These are phyloP conservation scores for Axis porcinus DNA, from an alignment of 2,113 vertebrate species.

Conservation along the genomic window DNA sequence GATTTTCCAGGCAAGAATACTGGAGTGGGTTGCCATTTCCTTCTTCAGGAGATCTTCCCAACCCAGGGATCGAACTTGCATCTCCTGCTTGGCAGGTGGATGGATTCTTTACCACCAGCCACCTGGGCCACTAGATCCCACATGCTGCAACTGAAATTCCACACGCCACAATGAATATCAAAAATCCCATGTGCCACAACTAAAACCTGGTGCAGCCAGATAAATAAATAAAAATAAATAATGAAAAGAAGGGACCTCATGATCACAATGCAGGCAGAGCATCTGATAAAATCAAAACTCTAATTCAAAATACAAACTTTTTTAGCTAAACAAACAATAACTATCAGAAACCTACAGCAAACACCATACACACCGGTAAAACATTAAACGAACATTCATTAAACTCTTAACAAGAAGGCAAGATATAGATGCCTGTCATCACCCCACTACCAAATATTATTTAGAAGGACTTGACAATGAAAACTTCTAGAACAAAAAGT, in stretches of 20 bases:
- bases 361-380: neutral
- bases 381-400: neutral
- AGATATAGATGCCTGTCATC: neutral
- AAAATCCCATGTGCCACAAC: rapidly evolving
- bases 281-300: neutral
- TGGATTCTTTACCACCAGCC: neutral
- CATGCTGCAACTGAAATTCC: neutral
- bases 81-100: neutral
- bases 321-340: neutral
- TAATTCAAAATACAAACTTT: neutral
- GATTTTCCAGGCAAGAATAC: neutral
- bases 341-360: neutral
- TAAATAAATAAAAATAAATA: neutral
- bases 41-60: neutral
- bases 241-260: neutral
- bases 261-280: neutral
- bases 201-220: neutral
- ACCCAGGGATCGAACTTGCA: neutral
- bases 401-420: neutral
- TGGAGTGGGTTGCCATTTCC: neutral
- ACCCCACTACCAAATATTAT: neutral
- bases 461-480: neutral
- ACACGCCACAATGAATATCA: neutral
- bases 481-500: neutral
- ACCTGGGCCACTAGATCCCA: neutral